Conservation (phyloP, 2,888 invertebrate genomes). For the Alloscopus bannaensis region DNA sequence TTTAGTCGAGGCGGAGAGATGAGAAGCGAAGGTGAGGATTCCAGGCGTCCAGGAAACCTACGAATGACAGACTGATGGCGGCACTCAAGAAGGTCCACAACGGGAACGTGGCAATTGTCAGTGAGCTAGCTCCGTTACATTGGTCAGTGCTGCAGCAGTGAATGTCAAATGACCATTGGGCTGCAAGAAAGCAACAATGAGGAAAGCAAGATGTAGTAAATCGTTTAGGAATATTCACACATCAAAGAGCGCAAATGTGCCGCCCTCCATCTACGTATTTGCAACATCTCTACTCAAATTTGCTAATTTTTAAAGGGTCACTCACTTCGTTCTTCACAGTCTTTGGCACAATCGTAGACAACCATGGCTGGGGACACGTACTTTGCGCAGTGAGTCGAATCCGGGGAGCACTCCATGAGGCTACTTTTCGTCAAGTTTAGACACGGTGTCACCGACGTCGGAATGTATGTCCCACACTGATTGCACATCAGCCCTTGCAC, state of each 20-base stretch:
- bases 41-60: constrained; percentile 39
- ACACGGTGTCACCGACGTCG: constrained; percentile 72
- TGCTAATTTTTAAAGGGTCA: constrained; percentile 6
- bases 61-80: constrained; percentile 55
- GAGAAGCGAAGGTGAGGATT: neutral
- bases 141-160: constrained; percentile 69
- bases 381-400: constrained; percentile 70
- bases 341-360: constrained; percentile 71
- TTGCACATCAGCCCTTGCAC: constrained; percentile 70
- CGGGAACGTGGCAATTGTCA: constrained; percentile 28
- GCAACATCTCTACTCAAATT: neutral
- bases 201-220: neutral
- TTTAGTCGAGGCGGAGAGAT: neutral
- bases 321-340: constrained; percentile 72
- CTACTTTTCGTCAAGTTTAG: constrained; percentile 67
- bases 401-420: constrained; percentile 67
- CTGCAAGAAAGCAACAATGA: constrained; percentile 38
- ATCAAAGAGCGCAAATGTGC: neutral
- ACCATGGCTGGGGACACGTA: constrained; percentile 71
- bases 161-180: constrained; percentile 69
- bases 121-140: constrained; percentile 68
- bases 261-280: neutral
- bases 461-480: constrained; percentile 71
- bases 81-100: constrained; percentile 60
- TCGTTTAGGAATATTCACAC: neutral